Evolutionary conservation across 2,797 vertebrate species (phyloP), one percentile per base, ranked within the genome.

Genomic region (Alauda arvensis): DNA sequence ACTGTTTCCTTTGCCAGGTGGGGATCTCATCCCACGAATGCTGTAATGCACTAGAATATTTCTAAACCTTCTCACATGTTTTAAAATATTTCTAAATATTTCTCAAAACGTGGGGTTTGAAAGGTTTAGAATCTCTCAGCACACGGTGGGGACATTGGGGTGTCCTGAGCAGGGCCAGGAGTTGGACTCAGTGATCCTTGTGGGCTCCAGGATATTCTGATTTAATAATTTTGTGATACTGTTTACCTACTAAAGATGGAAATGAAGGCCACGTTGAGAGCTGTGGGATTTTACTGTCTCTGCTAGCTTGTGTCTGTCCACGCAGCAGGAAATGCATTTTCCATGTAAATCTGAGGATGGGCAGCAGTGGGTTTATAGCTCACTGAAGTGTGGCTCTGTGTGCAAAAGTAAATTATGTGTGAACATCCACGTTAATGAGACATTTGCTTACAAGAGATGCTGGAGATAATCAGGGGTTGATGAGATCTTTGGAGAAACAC

Each of bases 361-460:
- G 7, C 17, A 86, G 61, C 8, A 42, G 25, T 3, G 31, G 43
- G 40, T 80, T 91, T 78, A 11, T 45, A 43, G 69, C 33, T 55
- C 76, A 33, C 23, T 62, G 45, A 48, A 48, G 12, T 43, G 23
- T 23, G 34, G 39, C 12, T 14, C 55, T 21, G 23, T 29, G 55
- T 34, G 52, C 9, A 3, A 51, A 94, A 84, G 29, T 16, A 82
- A 74, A 80, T 45, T 19, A 40, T 63, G 74, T 46, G 62, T 42
- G 83, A 91, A 82, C 72, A 75, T 23, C 14, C 57, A 19, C 2
- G 2, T n/a, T 78, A 94, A 91, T 61, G 82, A 94, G 74, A 61
- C 53, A 90, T 88, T 85, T 90, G 19, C 63, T 93, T 91, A 77
- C 66, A 92, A 76, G 69, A 85, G 63, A 42, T 72, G 49, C 69